Percentiles rank a stretch among this genome's conserved stretches.
Conservation (phyloP, 2,113 vertebrate genomes). For the Phodopus roborovskii region DNA sequence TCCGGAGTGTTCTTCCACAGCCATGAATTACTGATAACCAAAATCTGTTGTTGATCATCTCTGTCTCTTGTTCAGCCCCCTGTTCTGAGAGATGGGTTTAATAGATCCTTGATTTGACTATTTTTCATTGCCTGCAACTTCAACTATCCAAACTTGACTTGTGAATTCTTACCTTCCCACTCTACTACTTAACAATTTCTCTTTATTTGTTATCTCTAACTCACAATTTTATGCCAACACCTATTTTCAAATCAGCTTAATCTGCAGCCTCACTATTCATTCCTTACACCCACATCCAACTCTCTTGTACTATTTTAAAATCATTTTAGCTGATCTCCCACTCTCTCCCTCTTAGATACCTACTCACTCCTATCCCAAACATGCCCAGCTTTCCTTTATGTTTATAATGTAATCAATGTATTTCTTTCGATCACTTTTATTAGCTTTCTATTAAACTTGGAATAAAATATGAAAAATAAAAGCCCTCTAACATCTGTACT, state of each 20-base stretch:
- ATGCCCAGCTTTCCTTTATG: background rate
- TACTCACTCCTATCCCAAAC: background rate
- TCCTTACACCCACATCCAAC: background rate
- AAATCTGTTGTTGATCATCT: background rate
- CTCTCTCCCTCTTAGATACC: background rate
- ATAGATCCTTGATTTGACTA: background rate
- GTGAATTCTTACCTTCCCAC: background rate
- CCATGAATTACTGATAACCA: too few species aligned
- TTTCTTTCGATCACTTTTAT: background rate
- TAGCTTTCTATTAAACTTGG: background rate
- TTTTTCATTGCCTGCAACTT: background rate
- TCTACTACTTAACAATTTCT: background rate
- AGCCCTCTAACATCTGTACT: background rate
- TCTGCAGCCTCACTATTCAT: background rate
- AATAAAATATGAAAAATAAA: background rate
- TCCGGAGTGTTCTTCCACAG: background rate
- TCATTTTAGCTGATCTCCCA: background rate
- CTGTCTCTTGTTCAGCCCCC: rapidly evolving
- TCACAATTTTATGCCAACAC: background rate
- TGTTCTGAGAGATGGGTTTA: background rate
- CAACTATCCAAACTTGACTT: background rate
- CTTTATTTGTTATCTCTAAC: background rate
- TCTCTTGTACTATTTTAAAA: background rate
- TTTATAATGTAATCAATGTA: background rate
- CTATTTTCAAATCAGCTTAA: background rate